These are phyloP conservation scores for Meteorus cinctellus DNA, from an alignment of 2,888 invertebrate genomes.

Conservation along the genomic window DNA sequence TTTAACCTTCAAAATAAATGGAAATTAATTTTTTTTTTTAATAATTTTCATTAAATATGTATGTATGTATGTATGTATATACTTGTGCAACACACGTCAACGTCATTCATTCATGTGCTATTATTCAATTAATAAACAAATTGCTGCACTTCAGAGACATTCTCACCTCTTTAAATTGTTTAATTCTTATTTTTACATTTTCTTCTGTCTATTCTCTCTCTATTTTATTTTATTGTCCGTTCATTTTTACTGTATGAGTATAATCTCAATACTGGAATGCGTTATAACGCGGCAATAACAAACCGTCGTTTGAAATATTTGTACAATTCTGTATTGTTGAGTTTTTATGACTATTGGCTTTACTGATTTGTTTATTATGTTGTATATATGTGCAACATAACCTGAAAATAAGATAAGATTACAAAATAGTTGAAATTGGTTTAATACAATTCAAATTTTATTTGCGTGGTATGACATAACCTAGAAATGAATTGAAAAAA, in stretches of 20 bases:
- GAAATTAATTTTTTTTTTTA: background rate
- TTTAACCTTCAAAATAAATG: background rate
- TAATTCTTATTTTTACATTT: background rate
- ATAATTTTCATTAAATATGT: background rate
- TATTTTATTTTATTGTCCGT: background rate
- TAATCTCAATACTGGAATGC: background rate
- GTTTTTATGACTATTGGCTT: background rate
- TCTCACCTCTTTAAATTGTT: background rate
- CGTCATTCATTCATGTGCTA: slow-evolving; percentile 1
- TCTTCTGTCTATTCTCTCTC: background rate
- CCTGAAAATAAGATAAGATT: background rate
- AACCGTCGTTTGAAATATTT: background rate
- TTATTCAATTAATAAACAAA: background rate
- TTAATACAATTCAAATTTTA: too few species aligned
- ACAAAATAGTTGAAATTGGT: too few species aligned
- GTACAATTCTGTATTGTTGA: background rate
- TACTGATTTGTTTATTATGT: background rate
- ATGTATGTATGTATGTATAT: background rate
- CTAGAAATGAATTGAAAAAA: too few species aligned
- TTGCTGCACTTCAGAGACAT: background rate
- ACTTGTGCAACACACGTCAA: background rate
- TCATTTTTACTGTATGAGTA: background rate
- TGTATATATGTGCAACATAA: background rate
- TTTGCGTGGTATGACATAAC: too few species aligned
- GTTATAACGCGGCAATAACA: background rate